These are phyloP conservation scores for Clostera curtula DNA, from an alignment of 2,888 invertebrate genomes.

Conservation along the genomic window DNA sequence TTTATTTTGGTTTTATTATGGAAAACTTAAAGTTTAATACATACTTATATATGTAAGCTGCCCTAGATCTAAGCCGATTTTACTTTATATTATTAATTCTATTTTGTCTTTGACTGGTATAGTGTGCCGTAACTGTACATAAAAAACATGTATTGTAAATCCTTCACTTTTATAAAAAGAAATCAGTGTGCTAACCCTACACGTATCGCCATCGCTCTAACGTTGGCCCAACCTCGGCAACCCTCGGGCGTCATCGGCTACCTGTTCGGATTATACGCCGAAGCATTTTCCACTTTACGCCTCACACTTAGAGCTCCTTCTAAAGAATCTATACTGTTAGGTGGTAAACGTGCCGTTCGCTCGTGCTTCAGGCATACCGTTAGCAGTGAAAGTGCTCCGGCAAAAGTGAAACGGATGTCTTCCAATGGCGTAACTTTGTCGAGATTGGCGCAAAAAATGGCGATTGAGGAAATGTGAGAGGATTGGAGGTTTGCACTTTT, in stretches of 20 bases:
- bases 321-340: conserved; percentile 3
- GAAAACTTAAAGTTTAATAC: no score
- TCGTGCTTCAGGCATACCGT: conserved; percentile 44
- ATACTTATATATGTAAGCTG: no score
- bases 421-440: conserved; percentile 48
- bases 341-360: conserved; percentile 32
- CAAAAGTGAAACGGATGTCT: conserved; percentile 70
- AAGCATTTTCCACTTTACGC: conserved; percentile 3
- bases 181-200: no score
- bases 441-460: conserved; percentile 57
- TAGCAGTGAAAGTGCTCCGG: conserved; percentile 65
- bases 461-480: conserved; percentile 49
- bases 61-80: no score
- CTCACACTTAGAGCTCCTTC: neutral
- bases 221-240: conserved; percentile 22
- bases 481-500: no score
- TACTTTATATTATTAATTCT: no score
- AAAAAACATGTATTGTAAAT: no score
- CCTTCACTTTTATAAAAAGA: no score
- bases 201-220: conserved; percentile 32
- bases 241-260: conserved; percentile 37
- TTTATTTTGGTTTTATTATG: no score
- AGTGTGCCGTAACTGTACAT: no score
- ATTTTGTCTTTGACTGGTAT: no score
- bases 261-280: conserved; percentile 11